These are phyloP conservation scores for Bombyx huttoni DNA, from an alignment of 2,888 invertebrate species.

Conservation along the genomic window DNA sequence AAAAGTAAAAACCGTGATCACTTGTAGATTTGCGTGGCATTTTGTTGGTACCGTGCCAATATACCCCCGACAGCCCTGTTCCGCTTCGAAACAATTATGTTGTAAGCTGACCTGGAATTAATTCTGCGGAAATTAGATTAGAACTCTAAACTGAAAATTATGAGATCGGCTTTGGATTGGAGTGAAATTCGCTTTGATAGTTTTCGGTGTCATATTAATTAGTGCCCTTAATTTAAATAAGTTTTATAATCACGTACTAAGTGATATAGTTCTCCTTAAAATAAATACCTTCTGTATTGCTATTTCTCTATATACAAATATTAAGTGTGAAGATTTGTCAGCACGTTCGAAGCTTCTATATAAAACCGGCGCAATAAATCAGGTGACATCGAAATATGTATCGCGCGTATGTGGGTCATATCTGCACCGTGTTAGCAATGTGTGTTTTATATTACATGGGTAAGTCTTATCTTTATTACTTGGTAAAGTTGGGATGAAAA, in stretches of 20 bases:
- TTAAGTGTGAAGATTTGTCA: not conserved
- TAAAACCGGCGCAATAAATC: not conserved
- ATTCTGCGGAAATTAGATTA: slow-evolving; percentile 8
- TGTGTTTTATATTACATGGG: not conserved
- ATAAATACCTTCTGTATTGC: not conserved
- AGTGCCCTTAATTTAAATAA: not conserved
- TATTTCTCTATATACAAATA: not conserved
- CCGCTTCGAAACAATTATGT: slow-evolving; percentile 16
- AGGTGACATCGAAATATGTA: not conserved
- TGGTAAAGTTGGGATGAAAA: not conserved
- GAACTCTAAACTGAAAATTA: not conserved
- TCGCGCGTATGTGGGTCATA: not conserved
- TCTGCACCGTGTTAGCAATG: not conserved
- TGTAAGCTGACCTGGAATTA: slow-evolving; percentile 19
- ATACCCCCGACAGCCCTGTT: slow-evolving; percentile 6
- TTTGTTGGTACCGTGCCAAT: slow-evolving; percentile 15
- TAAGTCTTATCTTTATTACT: not conserved
- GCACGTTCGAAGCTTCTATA: not conserved
- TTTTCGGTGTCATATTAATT: not conserved
- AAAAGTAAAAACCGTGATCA: slow-evolving; percentile 9
- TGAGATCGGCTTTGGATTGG: not conserved
- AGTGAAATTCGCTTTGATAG: not conserved
- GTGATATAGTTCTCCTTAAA: too few species aligned
- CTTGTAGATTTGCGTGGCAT: slow-evolving; percentile 18
- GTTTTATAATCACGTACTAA: not conserved